Conservation (phyloP, 2,113 vertebrate species). For the Lycocorax pyrrhopterus region DNA sequence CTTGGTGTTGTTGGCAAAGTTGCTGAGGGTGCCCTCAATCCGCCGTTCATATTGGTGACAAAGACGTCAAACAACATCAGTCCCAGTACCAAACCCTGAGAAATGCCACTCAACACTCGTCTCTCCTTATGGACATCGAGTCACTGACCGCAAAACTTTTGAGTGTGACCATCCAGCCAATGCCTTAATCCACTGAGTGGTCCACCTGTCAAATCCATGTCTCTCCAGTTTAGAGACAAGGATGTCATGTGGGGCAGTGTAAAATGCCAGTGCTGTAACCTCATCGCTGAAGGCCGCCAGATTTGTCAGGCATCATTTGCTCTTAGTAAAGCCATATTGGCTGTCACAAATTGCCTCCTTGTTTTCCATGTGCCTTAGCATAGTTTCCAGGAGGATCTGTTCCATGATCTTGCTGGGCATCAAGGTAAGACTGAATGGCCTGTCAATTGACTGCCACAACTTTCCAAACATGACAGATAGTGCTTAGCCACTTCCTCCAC, state of each 20-base stretch:
- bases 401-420: not conserved
- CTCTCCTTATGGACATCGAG: not conserved
- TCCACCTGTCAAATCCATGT: not conserved
- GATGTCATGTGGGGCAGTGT: not conserved
- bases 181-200: not conserved
- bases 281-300: not conserved
- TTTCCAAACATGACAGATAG: not conserved
- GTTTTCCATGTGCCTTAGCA: not conserved
- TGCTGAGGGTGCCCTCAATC: not conserved
- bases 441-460: not conserved
- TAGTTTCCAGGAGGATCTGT: not conserved
- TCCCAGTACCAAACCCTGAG: not conserved
- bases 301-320: not conserved
- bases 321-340: not conserved
- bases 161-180: not conserved
- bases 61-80: not conserved
- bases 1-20: not conserved
- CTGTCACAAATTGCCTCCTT: not conserved
- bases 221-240: not conserved
- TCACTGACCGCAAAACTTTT: not conserved
- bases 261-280: not conserved
- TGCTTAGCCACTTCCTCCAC: not conserved
- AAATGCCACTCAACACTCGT: accelerated
- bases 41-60: not conserved
- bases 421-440: not conserved